Evolutionary conservation across 2,888 invertebrate species (phyloP).

Genomic region (Drosophila borealis): DNA sequence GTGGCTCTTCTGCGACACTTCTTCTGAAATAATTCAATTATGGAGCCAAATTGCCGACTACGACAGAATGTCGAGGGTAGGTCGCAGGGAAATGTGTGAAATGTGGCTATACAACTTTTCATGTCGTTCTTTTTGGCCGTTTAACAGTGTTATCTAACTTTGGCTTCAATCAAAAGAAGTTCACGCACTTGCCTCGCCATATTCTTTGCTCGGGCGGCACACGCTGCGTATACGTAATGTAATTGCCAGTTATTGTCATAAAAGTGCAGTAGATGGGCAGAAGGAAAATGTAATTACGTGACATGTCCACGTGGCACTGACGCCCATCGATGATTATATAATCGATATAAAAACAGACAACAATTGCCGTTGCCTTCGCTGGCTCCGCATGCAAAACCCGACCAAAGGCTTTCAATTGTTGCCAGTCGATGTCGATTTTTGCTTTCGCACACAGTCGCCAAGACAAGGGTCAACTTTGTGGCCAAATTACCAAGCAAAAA

Average conservation of each 20-base stretch:
- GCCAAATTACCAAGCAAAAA: slow-evolving; percentile 40
- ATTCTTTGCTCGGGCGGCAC: neutral
- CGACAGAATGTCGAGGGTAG: slow-evolving; percentile 6
- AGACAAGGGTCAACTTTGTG: slow-evolving; percentile 44
- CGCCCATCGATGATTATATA: slow-evolving; percentile 64
- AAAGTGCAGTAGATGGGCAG: slow-evolving; percentile 3
- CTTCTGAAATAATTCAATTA: slow-evolving; percentile 74
- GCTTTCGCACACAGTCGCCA: slow-evolving; percentile 32
- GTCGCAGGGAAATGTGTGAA: neutral
- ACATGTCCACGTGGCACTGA: slow-evolving; percentile 53
- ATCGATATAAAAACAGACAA: slow-evolving; percentile 56
- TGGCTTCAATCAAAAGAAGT: slow-evolving; percentile 4
- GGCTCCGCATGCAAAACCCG: slow-evolving; percentile 41
- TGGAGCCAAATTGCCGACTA: slow-evolving; percentile 25
- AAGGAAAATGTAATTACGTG: slow-evolving; percentile 48
- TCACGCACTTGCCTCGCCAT: neutral
- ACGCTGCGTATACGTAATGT: slow-evolving; percentile 59
- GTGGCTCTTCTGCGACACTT: slow-evolving; percentile 54
- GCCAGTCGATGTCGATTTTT: slow-evolving; percentile 37
- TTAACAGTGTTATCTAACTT: neutral
- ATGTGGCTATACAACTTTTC: neutral
- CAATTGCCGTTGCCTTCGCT: slow-evolving; percentile 4
- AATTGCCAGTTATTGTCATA: slow-evolving; percentile 26
- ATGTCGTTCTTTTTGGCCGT: neutral
- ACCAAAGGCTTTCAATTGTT: slow-evolving; percentile 50